These are phyloP conservation scores for Solen grandis DNA, from an alignment of 1,140 invertebrate genomes.

Conservation along the genomic window DNA sequence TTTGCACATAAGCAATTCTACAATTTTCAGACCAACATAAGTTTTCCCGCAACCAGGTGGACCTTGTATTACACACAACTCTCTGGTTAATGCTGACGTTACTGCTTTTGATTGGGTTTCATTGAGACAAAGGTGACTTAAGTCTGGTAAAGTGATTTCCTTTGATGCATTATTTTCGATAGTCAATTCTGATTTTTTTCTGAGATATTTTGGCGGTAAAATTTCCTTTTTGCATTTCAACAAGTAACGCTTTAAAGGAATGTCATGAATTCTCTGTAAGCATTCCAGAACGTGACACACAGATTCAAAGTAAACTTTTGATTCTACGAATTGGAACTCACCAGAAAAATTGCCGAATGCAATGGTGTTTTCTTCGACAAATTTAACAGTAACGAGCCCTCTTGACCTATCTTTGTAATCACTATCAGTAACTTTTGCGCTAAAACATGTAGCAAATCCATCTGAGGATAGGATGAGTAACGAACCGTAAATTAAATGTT, in stretches of 20 bases:
- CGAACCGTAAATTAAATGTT: slow-evolving; percentile 86
- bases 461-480: slow-evolving; percentile 86
- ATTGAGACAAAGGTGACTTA: slow-evolving; percentile 75
- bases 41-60: slow-evolving; percentile 78
- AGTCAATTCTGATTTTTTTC: neutral
- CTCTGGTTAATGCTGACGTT: slow-evolving; percentile 79
- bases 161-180: slow-evolving; percentile 20
- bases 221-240: slow-evolving; percentile 61
- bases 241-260: slow-evolving; percentile 78
- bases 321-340: slow-evolving; percentile 79
- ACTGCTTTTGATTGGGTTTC: slow-evolving; percentile 81
- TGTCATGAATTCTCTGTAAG: slow-evolving; percentile 73
- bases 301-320: slow-evolving; percentile 81
- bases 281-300: slow-evolving; percentile 80
- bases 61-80: slow-evolving; percentile 87
- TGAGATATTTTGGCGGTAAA: slow-evolving; percentile 63
- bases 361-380: slow-evolving; percentile 55
- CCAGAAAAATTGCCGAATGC: neutral
- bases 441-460: slow-evolving; percentile 85
- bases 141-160: slow-evolving; percentile 60
- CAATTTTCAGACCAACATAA: too few species aligned
- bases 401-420: slow-evolving; percentile 71
- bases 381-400: slow-evolving; percentile 74
- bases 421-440: slow-evolving; percentile 85
- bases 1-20: too few species aligned